These are phyloP conservation scores for Hypsopygia costalis DNA, from an alignment of 2,888 invertebrate species.

Conservation along the genomic window DNA sequence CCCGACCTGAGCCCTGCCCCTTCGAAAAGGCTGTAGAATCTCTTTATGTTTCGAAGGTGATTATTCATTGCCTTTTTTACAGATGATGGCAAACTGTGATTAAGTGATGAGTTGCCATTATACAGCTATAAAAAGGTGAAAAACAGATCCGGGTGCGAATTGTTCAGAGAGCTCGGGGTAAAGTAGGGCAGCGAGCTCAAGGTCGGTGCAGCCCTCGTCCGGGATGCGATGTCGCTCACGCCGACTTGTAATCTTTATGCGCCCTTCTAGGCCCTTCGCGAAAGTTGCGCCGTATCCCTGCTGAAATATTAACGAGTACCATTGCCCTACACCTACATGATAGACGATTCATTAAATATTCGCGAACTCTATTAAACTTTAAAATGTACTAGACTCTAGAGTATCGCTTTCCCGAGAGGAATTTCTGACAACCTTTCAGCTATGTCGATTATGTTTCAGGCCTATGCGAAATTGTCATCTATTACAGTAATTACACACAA, in stretches of 20 bases:
- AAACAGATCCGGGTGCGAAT: not conserved
- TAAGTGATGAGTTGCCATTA: slow-evolving; percentile 3
- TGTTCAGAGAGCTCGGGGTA: slow-evolving; percentile 28
- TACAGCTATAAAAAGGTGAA: not conserved
- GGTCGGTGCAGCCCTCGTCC: slow-evolving; percentile 55
- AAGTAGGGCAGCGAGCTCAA: slow-evolving; percentile 53
- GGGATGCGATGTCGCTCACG: slow-evolving; percentile 30
- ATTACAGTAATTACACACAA: slow-evolving; percentile 1
- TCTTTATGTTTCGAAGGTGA: slow-evolving; percentile 18
- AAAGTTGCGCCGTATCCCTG: slow-evolving; percentile 27
- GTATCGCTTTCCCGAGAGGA: not conserved
- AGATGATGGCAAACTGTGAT: slow-evolving; percentile 3
- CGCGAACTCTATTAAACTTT: slow-evolving; percentile 26
- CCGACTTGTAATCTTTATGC: slow-evolving; percentile 37
- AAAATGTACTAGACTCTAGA: slow-evolving; percentile 6
- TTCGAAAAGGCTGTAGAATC: slow-evolving; percentile 27
- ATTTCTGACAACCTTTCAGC: slow-evolving; percentile 5
- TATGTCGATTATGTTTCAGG: slow-evolving; percentile 6
- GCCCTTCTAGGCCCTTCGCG: slow-evolving; percentile 42
- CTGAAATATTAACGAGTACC: slow-evolving; percentile 31
- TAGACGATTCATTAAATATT: slow-evolving; percentile 32
- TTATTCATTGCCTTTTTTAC: slow-evolving; percentile 15
- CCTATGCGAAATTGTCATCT: slow-evolving; percentile 1
- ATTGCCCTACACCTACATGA: slow-evolving; percentile 23
- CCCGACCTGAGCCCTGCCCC: slow-evolving; percentile 38